Evolutionary conservation across 2,113 vertebrate genomes (phyloP).

Genomic region (Siniperca knerii): DNA sequence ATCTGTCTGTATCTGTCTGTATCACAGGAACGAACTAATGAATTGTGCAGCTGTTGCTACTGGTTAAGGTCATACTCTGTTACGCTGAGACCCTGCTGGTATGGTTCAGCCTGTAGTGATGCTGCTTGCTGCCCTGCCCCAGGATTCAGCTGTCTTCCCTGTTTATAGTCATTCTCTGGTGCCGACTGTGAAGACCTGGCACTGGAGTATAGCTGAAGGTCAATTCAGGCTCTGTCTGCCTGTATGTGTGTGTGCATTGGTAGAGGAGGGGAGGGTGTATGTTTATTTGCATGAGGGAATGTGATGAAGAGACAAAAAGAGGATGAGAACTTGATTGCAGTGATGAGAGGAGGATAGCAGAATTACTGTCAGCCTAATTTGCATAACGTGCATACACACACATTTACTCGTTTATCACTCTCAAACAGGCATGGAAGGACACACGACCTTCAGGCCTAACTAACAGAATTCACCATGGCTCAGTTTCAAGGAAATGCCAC

Average conservation of each 20-base stretch:
- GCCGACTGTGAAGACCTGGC: constrained; percentile 51
- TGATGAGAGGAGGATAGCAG: constrained; percentile 27
- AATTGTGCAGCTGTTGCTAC: constrained; percentile 30
- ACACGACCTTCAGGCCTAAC: constrained; percentile 20
- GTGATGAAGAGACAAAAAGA: constrained; percentile 30
- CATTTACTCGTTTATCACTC: background rate
- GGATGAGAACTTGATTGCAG: constrained; percentile 26
- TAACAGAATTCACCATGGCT: constrained; percentile 1
- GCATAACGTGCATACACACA: constrained; percentile 18
- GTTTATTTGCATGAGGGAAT: constrained; percentile 3
- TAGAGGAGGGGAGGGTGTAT: background rate
- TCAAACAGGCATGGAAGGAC: constrained; percentile 1
- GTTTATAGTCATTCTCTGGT: constrained; percentile 69
- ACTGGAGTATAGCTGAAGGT: constrained; percentile 65
- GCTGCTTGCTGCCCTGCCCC: constrained; percentile 41
- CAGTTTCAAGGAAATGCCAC: background rate
- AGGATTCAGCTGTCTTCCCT: constrained; percentile 67
- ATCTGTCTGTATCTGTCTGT: too few species aligned
- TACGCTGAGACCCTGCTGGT: constrained; percentile 49
- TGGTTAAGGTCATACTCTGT: constrained; percentile 51
- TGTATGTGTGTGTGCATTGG: background rate
- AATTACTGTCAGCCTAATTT: constrained; percentile 28
- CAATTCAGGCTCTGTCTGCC: constrained; percentile 18
- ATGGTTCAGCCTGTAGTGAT: constrained; percentile 54
- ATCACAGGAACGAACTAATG: too few species aligned